A percentile compares a stretch with the other conserved stretches of the same genome.
Conservation (phyloP, 2,888 invertebrate genomes). For the Sarcophaga variegata region DNA sequence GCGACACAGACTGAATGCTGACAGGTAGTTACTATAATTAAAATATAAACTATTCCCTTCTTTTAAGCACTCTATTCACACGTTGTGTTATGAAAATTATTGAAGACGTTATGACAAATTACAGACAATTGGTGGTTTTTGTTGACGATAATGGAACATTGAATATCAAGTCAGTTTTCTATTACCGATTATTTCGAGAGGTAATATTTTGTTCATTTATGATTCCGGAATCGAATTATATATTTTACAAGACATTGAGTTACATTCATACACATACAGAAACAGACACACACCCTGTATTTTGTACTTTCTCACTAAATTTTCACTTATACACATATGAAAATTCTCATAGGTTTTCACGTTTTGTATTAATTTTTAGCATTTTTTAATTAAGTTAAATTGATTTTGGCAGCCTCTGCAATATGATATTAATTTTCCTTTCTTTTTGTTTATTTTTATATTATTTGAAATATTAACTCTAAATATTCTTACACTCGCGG, state of each 20-base stretch:
- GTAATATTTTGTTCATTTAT: too few species aligned
- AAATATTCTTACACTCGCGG: conserved; percentile 56
- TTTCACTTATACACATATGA: conserved; percentile 5
- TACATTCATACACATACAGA: neutral
- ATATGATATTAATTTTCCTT: too few species aligned
- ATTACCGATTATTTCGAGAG: neutral
- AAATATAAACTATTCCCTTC: neutral
- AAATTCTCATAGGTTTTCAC: neutral
- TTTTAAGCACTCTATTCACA: conserved; percentile 19
- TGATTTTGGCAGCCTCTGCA: too few species aligned
- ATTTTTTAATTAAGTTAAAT: neutral
- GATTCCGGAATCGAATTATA: too few species aligned
- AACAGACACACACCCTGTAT: conserved; percentile 41
- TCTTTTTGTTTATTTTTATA: conserved; percentile 7
- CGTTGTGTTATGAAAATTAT: conserved; percentile 2
- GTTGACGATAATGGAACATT: conserved; percentile 7
- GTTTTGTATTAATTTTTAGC: neutral
- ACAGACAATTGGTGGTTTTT: neutral
- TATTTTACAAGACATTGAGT: neutral
- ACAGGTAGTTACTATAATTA: conserved; percentile 30
- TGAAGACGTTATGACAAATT: conserved; percentile 22
- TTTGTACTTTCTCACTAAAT: conserved; percentile 9
- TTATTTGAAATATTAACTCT: conserved; percentile 8
- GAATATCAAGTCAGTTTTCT: conserved; percentile 7
- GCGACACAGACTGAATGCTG: conserved; percentile 15